phyloP scores from a whole-genome alignment of 2,797 vertebrate genomes.

The Chromis chromis region DNA sequence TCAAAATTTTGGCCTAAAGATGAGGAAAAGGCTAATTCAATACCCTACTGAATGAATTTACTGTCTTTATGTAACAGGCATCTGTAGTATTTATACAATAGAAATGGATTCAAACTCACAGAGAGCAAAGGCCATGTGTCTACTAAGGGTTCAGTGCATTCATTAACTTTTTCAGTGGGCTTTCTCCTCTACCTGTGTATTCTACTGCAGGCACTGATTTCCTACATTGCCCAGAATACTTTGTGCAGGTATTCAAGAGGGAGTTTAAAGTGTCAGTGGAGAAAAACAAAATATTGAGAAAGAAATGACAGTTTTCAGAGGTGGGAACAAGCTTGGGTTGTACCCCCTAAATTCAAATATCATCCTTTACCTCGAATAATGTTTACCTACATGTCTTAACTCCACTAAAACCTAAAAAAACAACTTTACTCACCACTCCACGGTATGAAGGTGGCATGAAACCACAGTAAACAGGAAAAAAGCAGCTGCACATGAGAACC shows the following conservation, averaged over 20 bases:
- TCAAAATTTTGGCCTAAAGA: neutral
- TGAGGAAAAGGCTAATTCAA: neutral
- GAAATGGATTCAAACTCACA: too few relatives aligned
- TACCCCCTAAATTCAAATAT: too few relatives aligned
- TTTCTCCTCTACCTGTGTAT: neutral
- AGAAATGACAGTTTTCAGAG: too few relatives aligned
- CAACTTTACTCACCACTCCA: slow-evolving; percentile 88
- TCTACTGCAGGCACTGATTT: neutral
- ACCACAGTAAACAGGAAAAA: slow-evolving; percentile 90
- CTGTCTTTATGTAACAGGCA: neutral
- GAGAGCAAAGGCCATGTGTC: too few relatives aligned
- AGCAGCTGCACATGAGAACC: slow-evolving; percentile 92
- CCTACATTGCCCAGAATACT: neutral
- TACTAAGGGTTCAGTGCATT: neutral
- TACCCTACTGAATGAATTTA: neutral
- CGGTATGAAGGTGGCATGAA: slow-evolving; percentile 90
- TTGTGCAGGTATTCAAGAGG: neutral
- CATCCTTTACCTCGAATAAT: too few relatives aligned
- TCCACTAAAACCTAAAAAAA: neutral
- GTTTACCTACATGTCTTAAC: too few relatives aligned
- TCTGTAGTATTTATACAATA: neutral
- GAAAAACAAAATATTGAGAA: too few relatives aligned
- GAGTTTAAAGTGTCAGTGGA: too few relatives aligned
- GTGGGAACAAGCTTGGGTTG: too few relatives aligned
- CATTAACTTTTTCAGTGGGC: neutral